Evolutionary conservation across 2,797 vertebrate species (phyloP).

Genomic region (Lutjanus campechanus): DNA sequence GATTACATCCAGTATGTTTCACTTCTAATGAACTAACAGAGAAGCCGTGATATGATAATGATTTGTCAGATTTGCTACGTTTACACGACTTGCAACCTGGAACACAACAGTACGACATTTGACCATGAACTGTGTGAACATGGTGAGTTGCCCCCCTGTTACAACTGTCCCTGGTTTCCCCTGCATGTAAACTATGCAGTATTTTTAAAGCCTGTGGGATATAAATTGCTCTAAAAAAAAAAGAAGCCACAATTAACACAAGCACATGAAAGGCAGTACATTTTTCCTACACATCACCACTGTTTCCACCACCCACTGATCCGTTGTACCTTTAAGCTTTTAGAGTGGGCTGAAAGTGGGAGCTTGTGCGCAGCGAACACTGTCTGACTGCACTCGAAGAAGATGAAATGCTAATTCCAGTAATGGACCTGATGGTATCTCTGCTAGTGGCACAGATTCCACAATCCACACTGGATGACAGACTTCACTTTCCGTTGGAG

Average conservation of each 20-base stretch:
- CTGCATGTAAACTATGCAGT: background rate
- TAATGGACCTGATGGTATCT: slow-evolving; percentile 9
- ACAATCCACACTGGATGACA: background rate
- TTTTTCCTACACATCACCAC: slow-evolving; percentile 14
- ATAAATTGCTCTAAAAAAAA: background rate
- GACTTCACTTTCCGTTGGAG: background rate
- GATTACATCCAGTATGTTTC: no score
- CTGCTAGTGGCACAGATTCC: background rate
- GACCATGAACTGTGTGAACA: no score
- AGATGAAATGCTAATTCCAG: slow-evolving; percentile 29
- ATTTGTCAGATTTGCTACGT: no score
- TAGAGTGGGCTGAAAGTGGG: slow-evolving; percentile 9
- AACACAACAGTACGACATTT: no score
- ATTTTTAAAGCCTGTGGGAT: background rate
- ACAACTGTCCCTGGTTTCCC: no score
- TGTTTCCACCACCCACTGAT: slow-evolving; percentile 21
- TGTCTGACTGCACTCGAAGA: background rate
- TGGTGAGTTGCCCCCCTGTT: no score
- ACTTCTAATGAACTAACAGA: no score
- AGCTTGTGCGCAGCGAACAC: slow-evolving; percentile 3
- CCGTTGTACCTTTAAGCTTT: slow-evolving; percentile 15
- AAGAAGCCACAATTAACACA: background rate
- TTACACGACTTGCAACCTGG: no score
- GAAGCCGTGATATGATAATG: no score
- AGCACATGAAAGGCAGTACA: slow-evolving; percentile 4